phyloP scores from a whole-genome alignment of 2,797 vertebrate genomes.

The Xenops minutus region DNA sequence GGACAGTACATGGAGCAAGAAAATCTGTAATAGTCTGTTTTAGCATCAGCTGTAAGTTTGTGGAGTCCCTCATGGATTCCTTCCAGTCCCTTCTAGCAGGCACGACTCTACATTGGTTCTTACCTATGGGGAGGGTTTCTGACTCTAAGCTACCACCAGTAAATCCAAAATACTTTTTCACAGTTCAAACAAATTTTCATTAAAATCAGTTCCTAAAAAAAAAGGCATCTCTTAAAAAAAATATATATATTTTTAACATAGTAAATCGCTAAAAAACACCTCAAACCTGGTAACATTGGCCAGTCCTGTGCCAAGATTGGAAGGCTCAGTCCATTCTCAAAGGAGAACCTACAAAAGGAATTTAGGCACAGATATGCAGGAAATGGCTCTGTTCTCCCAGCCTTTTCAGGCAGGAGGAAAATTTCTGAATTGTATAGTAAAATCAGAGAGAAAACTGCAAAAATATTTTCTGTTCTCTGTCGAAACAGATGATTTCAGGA shows the following conservation, averaged over 20 bases:
- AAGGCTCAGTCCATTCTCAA: neutral
- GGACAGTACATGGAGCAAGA: neutral
- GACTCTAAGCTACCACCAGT: neutral
- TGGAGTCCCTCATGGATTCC: neutral
- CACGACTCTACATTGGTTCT: fast-evolving
- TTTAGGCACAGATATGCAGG: neutral
- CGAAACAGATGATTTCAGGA: neutral
- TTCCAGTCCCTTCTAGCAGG: neutral
- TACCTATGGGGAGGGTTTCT: neutral
- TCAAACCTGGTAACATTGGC: neutral
- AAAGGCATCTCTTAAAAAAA: neutral
- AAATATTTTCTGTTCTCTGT: neutral
- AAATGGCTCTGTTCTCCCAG: neutral
- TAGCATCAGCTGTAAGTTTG: neutral
- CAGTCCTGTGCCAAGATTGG: neutral
- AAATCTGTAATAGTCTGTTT: neutral
- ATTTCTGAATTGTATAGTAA: neutral
- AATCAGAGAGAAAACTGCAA: neutral
- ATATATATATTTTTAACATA: neutral
- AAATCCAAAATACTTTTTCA: neutral
- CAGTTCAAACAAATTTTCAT: neutral
- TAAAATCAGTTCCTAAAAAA: neutral
- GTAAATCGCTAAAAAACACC: neutral
- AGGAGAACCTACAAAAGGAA: neutral
- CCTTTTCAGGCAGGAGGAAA: neutral